These are phyloP conservation scores for Varecia variegata DNA, from an alignment of 2,797 vertebrate genomes.

Conservation along the genomic window DNA sequence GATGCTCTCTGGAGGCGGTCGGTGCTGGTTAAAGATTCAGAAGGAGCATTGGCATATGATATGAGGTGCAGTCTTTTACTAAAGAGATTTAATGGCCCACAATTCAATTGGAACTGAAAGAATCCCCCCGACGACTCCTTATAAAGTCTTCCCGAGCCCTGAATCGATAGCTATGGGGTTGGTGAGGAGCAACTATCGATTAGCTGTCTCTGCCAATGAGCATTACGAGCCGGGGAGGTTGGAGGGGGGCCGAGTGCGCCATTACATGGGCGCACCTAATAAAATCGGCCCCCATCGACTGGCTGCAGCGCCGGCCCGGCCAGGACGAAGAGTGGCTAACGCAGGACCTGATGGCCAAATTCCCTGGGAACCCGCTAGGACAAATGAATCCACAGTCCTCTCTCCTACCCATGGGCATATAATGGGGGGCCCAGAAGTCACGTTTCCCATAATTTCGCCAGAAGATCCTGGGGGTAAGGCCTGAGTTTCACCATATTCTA, in stretches of 20 bases:
- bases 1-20: neutral
- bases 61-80: constrained; percentile 78
- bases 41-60: constrained; percentile 67
- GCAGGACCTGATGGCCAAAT: constrained; percentile 50
- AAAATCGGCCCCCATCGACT: constrained; percentile 61
- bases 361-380: neutral
- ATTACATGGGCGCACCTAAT: constrained; percentile 68
- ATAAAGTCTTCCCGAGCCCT: constrained; percentile 91
- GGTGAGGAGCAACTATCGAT: constrained; percentile 89
- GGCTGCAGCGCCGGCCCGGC: neutral
- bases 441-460: neutral
- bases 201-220: constrained; percentile 90
- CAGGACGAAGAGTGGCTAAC: constrained; percentile 58
- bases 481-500: neutral
- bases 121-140: constrained; percentile 90
- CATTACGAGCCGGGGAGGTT: constrained; percentile 80
- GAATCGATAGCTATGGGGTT: constrained; percentile 91
- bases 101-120: constrained; percentile 89
- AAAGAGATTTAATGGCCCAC: constrained; percentile 87
- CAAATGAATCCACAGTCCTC: neutral
- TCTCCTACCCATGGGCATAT: neutral
- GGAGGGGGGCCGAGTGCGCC: constrained; percentile 56
- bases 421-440: neutral
- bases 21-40: constrained; percentile 80
- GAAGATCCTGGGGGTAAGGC: neutral